phyloP scores from a whole-genome alignment of 2,113 vertebrate species.

The Diphyllodes magnificus region DNA sequence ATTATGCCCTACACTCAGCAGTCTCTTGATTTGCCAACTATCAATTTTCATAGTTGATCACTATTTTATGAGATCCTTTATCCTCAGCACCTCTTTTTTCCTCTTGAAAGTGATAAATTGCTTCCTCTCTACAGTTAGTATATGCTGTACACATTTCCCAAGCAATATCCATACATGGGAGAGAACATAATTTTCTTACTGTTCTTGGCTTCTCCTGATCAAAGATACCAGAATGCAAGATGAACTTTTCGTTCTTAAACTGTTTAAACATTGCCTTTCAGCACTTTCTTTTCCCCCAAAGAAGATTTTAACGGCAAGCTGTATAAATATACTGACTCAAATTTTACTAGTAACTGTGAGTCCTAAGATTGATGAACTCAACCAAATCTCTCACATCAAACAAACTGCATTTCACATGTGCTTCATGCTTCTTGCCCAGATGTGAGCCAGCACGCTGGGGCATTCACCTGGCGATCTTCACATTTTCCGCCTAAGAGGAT shows the following conservation, averaged over 20 bases:
- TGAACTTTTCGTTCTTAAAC: not conserved
- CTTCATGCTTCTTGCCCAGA: not conserved
- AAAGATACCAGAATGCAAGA: not conserved
- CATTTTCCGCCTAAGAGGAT: not conserved
- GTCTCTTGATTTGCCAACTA: constrained; percentile 53
- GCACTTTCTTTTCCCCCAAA: not conserved
- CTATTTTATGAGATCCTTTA: constrained; percentile 52
- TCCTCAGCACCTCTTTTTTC: constrained; percentile 28
- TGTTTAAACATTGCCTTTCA: not conserved
- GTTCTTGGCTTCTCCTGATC: not conserved
- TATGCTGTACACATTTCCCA: not conserved
- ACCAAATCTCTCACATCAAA: not conserved
- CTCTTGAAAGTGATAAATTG: constrained; percentile 37
- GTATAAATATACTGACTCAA: not conserved
- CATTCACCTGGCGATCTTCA: not conserved
- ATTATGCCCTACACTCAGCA: constrained; percentile 27
- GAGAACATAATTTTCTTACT: not conserved
- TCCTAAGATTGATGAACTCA: not conserved
- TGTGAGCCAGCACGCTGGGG: not conserved
- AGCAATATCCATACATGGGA: not conserved
- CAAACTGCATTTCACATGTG: not conserved
- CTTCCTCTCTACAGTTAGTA: not conserved
- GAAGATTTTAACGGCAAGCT: not conserved
- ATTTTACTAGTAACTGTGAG: not conserved
- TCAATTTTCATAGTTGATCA: constrained; percentile 58